These are phyloP conservation scores for Amphipyra tragopoginis DNA, from an alignment of 2,888 invertebrate species.

Conservation along the genomic window DNA sequence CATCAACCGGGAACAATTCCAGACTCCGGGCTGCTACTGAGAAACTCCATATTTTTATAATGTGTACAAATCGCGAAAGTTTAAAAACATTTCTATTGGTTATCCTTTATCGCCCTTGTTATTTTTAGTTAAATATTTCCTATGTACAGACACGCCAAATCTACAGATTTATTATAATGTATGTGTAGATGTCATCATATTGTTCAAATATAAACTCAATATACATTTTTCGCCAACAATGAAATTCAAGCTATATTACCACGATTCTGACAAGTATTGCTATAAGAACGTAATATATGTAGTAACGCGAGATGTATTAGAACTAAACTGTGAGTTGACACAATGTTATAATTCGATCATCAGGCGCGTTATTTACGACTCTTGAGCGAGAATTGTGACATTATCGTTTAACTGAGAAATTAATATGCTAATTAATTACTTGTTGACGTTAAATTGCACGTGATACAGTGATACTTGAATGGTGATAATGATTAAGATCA, in stretches of 20 bases:
- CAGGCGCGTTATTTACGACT: constrained; percentile 13
- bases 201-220: no score
- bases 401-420: constrained; percentile 25
- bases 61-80: no score
- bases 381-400: constrained; percentile 4
- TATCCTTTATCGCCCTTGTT: no score
- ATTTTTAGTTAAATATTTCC: no score
- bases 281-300: constrained; percentile 11
- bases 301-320: constrained; percentile 3
- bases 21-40: no score
- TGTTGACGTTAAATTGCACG: background rate
- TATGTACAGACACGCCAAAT: no score
- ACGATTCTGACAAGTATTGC: constrained; percentile 6
- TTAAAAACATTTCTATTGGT: no score
- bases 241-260: constrained; percentile 16
- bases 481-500: background rate
- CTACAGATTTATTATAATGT: no score
- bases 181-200: no score
- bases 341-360: constrained; percentile 19
- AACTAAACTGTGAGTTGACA: constrained; percentile 26
- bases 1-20: no score
- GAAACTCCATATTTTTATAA: no score
- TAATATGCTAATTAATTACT: constrained; percentile 13
- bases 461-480: background rate
- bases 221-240: constrained; percentile 23